Conservation (phyloP, 2,888 invertebrate genomes). For the Acanthopleura granulata region DNA sequence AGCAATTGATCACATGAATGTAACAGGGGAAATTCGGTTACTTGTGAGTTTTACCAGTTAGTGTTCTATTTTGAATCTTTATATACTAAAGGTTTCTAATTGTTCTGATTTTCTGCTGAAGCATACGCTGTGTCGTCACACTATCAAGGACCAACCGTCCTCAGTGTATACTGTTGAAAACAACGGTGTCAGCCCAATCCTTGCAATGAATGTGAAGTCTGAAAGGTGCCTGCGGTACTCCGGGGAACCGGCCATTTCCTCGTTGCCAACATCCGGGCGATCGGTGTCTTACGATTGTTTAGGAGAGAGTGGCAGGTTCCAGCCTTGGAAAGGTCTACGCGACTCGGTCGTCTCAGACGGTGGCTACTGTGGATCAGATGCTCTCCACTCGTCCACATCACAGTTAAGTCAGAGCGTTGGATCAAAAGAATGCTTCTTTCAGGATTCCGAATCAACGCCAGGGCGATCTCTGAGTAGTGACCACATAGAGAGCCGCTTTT, state of each 20-base stretch:
- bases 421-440: background rate
- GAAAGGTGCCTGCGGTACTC: background rate
- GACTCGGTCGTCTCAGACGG: background rate
- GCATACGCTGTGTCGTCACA: background rate
- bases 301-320: background rate
- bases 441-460: background rate
- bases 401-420: background rate
- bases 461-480: constrained; percentile 19
- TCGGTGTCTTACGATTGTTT: background rate
- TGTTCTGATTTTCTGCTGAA: background rate
- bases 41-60: no score
- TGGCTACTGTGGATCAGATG: background rate
- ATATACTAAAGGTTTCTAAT: no score
- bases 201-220: background rate
- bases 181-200: background rate
- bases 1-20: no score
- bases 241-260: background rate
- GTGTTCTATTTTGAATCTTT: no score
- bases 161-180: background rate
- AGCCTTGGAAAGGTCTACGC: background rate
- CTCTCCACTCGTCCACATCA: background rate
- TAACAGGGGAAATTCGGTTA: no score
- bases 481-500: background rate
- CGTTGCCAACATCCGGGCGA: background rate
- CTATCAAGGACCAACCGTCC: background rate